A percentile compares a stretch with the other conserved stretches of the same genome.
phyloP scores from a whole-genome alignment of 2,797 vertebrate species.

The Ciconia nigra region DNA sequence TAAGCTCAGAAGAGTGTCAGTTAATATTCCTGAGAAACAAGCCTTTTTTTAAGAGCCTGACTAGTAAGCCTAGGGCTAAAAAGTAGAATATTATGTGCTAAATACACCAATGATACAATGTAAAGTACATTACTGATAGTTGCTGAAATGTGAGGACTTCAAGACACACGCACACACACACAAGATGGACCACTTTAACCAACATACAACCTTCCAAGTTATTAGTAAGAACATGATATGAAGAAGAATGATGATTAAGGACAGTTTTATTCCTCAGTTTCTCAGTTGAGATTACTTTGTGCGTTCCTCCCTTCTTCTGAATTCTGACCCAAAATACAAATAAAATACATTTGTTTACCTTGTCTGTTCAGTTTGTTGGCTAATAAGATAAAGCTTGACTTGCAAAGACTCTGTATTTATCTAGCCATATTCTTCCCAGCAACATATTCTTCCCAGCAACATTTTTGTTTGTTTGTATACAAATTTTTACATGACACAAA shows the following conservation, averaged over 20 bases:
- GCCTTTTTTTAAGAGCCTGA: not conserved
- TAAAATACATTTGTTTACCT: not conserved
- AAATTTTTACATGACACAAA: not conserved
- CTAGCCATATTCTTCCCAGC: not conserved
- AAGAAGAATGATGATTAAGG: not conserved
- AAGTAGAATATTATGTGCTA: not conserved
- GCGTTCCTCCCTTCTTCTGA: not conserved
- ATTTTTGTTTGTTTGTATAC: not conserved
- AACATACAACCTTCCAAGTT: not conserved
- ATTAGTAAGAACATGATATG: not conserved
- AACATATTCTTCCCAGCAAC: not conserved
- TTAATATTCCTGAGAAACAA: not conserved
- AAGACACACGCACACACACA: not conserved
- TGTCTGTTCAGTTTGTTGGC: not conserved
- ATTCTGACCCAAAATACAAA: not conserved
- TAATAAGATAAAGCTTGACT: not conserved
- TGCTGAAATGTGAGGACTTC: not conserved
- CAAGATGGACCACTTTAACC: not conserved
- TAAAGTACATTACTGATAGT: not conserved
- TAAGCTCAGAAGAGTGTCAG: not conserved
- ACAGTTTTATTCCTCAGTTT: not conserved
- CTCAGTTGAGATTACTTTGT: not conserved
- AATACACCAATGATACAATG: not conserved
- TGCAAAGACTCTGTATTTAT: not conserved
- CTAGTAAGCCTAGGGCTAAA: not conserved